Conservation (phyloP, 2,888 invertebrate genomes). For the Watsonalla binaria region DNA sequence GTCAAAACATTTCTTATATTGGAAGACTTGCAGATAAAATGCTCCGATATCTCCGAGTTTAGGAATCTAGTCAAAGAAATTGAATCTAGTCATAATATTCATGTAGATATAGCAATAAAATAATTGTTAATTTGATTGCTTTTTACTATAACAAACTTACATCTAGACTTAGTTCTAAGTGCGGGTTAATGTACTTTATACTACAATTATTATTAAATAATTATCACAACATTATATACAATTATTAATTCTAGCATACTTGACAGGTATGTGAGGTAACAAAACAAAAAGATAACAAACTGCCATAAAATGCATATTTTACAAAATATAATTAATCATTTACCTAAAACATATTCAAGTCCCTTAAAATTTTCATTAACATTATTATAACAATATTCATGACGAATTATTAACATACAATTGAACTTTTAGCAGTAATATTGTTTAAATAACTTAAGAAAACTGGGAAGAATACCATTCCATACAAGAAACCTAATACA, state of each 20-base stretch:
- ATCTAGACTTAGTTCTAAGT: not conserved
- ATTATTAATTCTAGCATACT: constrained; percentile 8
- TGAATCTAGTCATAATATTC: constrained; percentile 4
- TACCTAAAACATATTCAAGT: too few relatives aligned
- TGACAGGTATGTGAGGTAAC: not conserved
- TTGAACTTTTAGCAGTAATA: not conserved
- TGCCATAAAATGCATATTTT: too few relatives aligned
- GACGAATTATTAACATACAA: too few relatives aligned
- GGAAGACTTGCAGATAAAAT: too few relatives aligned
- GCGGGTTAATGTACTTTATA: too few relatives aligned
- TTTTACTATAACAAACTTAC: not conserved
- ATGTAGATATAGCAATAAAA: not conserved
- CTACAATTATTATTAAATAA: not conserved
- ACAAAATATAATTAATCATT: too few relatives aligned
- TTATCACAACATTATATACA: constrained; percentile 2
- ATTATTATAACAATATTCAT: too few relatives aligned
- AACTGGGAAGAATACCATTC: constrained; percentile 94
- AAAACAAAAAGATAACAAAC: too few relatives aligned
- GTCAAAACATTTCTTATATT: too few relatives aligned
- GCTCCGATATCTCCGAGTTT: not conserved
- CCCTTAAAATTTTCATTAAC: too few relatives aligned
- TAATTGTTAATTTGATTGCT: not conserved
- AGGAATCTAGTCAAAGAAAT: not conserved
- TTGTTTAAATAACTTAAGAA: constrained; percentile 84
- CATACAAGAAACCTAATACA: constrained; percentile 93